Conservation (phyloP, 92 coral and sea anemone genomes). For the Desmophyllum pertusum region DNA sequence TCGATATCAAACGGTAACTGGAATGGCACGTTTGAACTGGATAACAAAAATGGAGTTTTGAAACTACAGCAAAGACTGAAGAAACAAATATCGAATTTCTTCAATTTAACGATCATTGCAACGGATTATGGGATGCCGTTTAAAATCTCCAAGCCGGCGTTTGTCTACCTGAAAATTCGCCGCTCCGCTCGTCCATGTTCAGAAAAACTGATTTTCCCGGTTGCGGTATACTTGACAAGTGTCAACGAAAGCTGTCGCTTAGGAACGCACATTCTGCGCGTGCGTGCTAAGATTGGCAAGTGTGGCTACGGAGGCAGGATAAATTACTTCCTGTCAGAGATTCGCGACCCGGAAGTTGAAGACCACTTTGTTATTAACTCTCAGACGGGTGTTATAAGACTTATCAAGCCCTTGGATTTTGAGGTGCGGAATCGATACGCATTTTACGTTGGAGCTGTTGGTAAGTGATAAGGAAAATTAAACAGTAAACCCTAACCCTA, state of each 20-base stretch:
- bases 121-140: constrained; percentile 67
- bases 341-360: constrained; percentile 58
- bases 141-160: constrained; percentile 53
- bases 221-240: constrained; percentile 50
- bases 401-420: constrained; percentile 64
- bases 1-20: constrained; percentile 52
- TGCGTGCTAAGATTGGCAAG: constrained; percentile 47
- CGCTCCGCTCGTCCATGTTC: constrained; percentile 28
- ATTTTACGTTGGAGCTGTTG: constrained; percentile 71
- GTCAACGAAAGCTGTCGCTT: constrained; percentile 72
- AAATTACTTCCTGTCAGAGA: constrained; percentile 49
- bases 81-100: constrained; percentile 40
- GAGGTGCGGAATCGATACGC: constrained; percentile 50
- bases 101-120: constrained; percentile 68
- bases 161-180: constrained; percentile 57
- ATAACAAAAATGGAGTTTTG: constrained; percentile 44
- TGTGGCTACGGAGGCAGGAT: constrained; percentile 32
- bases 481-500: too few species aligned
- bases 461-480: constrained; percentile 33
- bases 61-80: constrained; percentile 51
- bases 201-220: constrained; percentile 38
- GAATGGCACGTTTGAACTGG: constrained; percentile 70
- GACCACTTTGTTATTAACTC: constrained; percentile 56
- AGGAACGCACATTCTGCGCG: constrained; percentile 53
- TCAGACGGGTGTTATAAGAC: constrained; percentile 62